These are phyloP conservation scores for Leucoraja ocellata DNA, from an alignment of 2,797 vertebrate species.

Conservation along the genomic window DNA sequence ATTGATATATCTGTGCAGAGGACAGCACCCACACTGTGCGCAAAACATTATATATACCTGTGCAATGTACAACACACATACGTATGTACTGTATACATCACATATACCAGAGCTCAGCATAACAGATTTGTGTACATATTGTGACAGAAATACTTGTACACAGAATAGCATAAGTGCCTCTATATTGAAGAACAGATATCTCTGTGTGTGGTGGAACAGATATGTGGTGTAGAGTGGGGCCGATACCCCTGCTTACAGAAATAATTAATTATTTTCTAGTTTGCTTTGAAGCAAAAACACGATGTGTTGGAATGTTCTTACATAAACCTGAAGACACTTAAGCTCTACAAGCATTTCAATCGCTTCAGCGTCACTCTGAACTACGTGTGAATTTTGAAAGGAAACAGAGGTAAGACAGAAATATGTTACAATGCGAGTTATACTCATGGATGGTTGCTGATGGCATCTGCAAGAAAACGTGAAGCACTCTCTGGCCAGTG, in stretches of 20 bases:
- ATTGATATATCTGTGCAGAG: background rate
- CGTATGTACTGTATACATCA: background rate
- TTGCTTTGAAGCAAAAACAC: background rate
- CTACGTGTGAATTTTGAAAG: background rate
- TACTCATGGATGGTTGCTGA: background rate
- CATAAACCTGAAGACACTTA: background rate
- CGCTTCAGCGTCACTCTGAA: background rate
- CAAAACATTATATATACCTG: background rate
- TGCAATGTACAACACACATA: conserved; percentile 4
- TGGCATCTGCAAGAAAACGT: background rate
- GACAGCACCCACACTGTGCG: background rate
- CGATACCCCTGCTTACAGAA: background rate
- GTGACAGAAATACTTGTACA: background rate
- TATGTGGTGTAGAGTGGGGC: background rate
- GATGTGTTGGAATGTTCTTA: conserved; percentile 21
- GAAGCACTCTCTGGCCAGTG: background rate
- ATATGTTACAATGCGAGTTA: conserved; percentile 6
- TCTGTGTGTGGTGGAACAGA: background rate
- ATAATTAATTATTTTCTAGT: background rate
- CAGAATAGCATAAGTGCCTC: background rate
- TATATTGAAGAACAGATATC: background rate
- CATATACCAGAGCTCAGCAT: background rate
- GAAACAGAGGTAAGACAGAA: background rate
- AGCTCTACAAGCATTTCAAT: background rate
- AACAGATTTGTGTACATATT: background rate